Evolutionary conservation across 23 tunicate genomes (phyloP).

Genomic region (Pegea sp.): DNA sequence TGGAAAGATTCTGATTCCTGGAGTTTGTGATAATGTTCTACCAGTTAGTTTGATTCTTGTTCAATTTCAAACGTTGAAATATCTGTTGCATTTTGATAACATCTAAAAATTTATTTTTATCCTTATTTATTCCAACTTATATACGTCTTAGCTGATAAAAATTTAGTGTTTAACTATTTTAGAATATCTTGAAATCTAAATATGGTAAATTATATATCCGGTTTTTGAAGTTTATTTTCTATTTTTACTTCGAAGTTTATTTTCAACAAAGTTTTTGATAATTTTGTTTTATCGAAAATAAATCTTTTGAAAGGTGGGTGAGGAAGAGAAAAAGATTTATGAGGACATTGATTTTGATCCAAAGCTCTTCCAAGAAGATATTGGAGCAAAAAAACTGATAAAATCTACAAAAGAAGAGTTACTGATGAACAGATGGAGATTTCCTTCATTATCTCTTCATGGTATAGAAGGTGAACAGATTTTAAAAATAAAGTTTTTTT

Average conservation of each 20-base stretch:
- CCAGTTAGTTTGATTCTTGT: constrained; percentile 29
- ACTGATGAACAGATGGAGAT: constrained; percentile 95
- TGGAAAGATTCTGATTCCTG: constrained; percentile 88
- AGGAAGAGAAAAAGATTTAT: constrained; percentile 46
- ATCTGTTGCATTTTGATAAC: too few relatives aligned
- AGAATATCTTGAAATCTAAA: too few relatives aligned
- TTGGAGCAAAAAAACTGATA: constrained; percentile 47
- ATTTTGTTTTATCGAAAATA: neutral
- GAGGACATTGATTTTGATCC: constrained; percentile 82
- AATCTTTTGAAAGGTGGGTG: constrained; percentile 25
- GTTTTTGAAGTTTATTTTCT: too few relatives aligned
- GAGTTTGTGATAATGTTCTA: constrained; percentile 59
- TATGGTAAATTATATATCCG: too few relatives aligned
- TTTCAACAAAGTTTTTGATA: too few relatives aligned
- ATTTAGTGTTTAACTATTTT: too few relatives aligned
- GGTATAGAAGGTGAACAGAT: constrained; percentile 66
- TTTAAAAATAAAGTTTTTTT: too few relatives aligned
- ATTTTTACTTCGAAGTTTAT: too few relatives aligned
- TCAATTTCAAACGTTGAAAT: too few relatives aligned
- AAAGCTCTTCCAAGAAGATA: constrained; percentile 75
- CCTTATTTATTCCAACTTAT: too few relatives aligned
- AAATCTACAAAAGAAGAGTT: constrained; percentile 39
- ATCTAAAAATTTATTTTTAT: too few relatives aligned
- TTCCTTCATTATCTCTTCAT: constrained; percentile 79
- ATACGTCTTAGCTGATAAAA: too few relatives aligned